Evolutionary conservation across 2,888 invertebrate genomes (phyloP).

Genomic region (Eupithecia insigniata): DNA sequence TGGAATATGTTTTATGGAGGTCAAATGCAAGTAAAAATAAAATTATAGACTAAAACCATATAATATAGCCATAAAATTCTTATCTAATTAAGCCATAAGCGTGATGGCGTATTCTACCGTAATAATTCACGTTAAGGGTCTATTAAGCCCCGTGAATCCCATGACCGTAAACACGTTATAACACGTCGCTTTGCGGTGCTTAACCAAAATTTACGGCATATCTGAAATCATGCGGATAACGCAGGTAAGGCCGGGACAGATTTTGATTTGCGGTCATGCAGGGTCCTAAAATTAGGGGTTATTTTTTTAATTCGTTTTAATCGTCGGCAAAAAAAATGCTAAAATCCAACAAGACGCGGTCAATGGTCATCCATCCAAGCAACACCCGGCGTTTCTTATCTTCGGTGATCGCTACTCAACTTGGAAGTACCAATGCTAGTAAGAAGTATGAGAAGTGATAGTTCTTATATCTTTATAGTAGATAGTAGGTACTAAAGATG

Average conservation of each 20-base stretch:
- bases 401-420: no score
- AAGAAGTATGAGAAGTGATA: no score
- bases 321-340: no score
- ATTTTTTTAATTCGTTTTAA: not conserved
- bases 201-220: conserved; percentile 28
- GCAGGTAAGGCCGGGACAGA: not conserved
- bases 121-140: conserved; percentile 24
- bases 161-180: conserved; percentile 28
- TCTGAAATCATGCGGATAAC: not conserved
- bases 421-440: no score
- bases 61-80: not conserved
- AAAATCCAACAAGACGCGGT: no score
- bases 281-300: not conserved
- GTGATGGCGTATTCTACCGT: conserved; percentile 20
- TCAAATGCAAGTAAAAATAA: not conserved
- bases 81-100: conserved; percentile 15
- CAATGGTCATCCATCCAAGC: no score
- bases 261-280: conserved; percentile 3
- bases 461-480: no score
- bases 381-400: no score
- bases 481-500: no score
- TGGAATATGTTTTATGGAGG: not conserved
- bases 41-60: not conserved
- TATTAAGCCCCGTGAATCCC: conserved; percentile 25
- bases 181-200: conserved; percentile 29